These are phyloP conservation scores for Eupelmus urozonus DNA, from an alignment of 2,888 invertebrate species.

Conservation along the genomic window DNA sequence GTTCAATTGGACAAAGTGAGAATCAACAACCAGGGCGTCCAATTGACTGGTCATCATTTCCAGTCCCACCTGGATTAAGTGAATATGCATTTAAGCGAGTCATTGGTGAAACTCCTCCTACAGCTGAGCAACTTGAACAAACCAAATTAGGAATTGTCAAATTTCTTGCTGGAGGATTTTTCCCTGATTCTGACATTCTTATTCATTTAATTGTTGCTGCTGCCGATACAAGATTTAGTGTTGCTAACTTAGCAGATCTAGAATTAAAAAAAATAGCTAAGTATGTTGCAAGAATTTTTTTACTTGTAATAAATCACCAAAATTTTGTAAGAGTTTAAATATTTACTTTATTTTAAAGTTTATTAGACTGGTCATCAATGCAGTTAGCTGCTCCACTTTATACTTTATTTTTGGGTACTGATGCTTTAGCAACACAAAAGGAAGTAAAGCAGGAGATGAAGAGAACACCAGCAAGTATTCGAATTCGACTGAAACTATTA, in stretches of 20 bases:
- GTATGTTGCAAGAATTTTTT: constrained; percentile 74
- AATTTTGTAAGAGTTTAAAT: constrained; percentile 20
- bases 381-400: constrained; percentile 87
- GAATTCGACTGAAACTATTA: constrained; percentile 90
- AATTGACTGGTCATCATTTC: constrained; percentile 73
- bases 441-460: constrained; percentile 82
- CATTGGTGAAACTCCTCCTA: constrained; percentile 84
- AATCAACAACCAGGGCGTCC: constrained; percentile 78
- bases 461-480: constrained; percentile 88
- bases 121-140: constrained; percentile 89
- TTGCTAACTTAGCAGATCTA: constrained; percentile 91
- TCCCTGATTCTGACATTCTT: constrained; percentile 86
- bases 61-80: constrained; percentile 88
- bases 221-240: constrained; percentile 92
- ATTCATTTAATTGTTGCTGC: constrained; percentile 90
- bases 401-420: constrained; percentile 86
- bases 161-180: constrained; percentile 88
- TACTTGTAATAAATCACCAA: constrained; percentile 13
- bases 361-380: constrained; percentile 87
- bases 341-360: constrained; percentile 78
- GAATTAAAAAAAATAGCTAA: constrained; percentile 88
- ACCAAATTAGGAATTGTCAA: constrained; percentile 89
- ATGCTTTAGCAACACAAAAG: constrained; percentile 78
- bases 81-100: constrained; percentile 87
- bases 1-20: constrained; percentile 78